Percentiles rank a stretch among this genome's conserved stretches.
phyloP scores from a whole-genome alignment of 2,113 vertebrate species.

The Campylomormyrus numenius region DNA sequence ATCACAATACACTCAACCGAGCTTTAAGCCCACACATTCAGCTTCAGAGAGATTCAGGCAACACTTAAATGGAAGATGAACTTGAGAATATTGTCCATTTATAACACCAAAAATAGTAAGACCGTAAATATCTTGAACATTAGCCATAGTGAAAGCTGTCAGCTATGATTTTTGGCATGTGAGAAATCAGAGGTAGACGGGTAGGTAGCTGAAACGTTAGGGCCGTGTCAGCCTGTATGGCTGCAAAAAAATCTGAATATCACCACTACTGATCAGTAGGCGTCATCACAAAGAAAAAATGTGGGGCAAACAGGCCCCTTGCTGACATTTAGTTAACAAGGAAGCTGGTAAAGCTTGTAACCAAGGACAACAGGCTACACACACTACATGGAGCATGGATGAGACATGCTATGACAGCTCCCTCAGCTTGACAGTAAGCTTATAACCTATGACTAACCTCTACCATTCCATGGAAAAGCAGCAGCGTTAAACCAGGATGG shows the following conservation, averaged over 20 bases:
- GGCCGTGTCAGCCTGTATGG: not conserved
- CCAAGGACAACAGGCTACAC: not conserved
- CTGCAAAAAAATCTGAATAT: not conserved
- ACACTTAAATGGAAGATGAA: not conserved
- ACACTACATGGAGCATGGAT: not conserved
- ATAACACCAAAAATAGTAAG: not conserved
- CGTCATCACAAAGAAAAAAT: not conserved
- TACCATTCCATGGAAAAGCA: not conserved
- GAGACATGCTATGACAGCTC: not conserved
- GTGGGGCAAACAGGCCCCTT: not conserved
- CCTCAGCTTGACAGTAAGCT: not conserved
- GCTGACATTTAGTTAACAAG: not conserved
- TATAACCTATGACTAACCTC: not conserved
- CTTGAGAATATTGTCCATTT: not conserved
- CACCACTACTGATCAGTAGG: not conserved
- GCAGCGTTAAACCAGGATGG: not conserved
- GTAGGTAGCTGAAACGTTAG: not conserved
- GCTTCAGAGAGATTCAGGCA: not conserved
- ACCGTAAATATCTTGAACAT: not conserved
- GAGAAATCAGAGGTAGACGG: not conserved
- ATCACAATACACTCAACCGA: not conserved
- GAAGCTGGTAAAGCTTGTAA: not conserved
- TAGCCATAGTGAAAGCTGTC: not conserved
- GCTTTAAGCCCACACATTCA: not conserved
- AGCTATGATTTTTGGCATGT: not conserved